Evolutionary conservation across 2,113 vertebrate species (phyloP).

Genomic region (Cnemophilus loriae): DNA sequence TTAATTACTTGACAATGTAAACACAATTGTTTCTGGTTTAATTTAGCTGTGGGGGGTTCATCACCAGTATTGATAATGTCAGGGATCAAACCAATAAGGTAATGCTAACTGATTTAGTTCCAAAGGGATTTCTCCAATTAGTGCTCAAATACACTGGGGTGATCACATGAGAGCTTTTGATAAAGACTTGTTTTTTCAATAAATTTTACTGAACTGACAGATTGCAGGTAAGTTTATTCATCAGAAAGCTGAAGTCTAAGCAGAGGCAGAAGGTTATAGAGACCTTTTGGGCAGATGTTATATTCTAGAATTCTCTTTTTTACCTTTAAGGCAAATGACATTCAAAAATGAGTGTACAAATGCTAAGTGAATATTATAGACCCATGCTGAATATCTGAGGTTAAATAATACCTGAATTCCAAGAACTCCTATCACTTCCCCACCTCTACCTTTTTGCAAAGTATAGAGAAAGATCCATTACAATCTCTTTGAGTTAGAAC

Average conservation of each 20-base stretch:
- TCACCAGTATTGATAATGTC: not conserved
- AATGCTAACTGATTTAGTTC: not conserved
- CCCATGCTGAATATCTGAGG: not conserved
- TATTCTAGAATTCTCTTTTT: not conserved
- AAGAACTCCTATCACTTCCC: not conserved
- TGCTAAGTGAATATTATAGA: not conserved
- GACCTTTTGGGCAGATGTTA: not conserved
- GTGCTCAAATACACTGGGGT: not conserved
- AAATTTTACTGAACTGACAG: not conserved
- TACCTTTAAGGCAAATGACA: not conserved
- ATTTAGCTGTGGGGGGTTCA: not conserved
- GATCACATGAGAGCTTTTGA: not conserved
- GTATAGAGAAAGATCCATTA: not conserved
- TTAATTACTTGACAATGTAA: not conserved
- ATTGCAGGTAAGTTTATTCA: not conserved
- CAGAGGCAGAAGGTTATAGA: not conserved
- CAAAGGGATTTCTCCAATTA: not conserved
- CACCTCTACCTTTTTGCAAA: not conserved
- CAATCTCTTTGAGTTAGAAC: not conserved
- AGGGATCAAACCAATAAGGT: not conserved
- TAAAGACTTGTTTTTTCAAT: not conserved
- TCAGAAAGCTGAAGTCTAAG: not conserved
- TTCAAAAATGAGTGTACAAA: not conserved
- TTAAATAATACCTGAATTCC: not conserved
- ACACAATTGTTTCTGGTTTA: not conserved